A percentile compares a stretch with the other conserved stretches of the same genome.
Conservation (phyloP, 2,888 invertebrate species). For the Trichogramma dendrolimi region DNA sequence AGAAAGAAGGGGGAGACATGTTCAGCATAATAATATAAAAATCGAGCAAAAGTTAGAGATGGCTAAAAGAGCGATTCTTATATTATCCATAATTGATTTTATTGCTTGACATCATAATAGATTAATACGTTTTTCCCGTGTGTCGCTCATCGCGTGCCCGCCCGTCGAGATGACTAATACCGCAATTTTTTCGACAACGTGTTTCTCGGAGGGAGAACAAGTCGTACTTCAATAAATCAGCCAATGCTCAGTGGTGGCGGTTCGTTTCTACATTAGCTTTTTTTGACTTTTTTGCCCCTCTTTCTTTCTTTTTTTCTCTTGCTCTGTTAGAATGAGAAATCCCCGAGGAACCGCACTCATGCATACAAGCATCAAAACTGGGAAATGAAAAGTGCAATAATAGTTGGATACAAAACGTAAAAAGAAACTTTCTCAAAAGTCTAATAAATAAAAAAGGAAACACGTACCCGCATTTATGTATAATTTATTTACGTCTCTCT, state of each 20-base stretch:
- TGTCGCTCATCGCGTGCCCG: background rate
- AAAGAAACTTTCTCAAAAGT: no score
- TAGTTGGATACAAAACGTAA: no score
- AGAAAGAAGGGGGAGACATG: background rate
- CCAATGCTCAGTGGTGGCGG: conserved; percentile 8
- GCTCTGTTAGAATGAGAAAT: no score
- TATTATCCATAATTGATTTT: conserved; percentile 28
- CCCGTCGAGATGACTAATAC: conserved; percentile 24
- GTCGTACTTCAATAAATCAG: conserved; percentile 27
- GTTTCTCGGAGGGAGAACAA: conserved; percentile 26
- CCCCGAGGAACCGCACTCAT: no score
- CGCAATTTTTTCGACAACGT: conserved; percentile 27
- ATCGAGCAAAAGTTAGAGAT: background rate
- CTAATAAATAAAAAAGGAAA: no score
- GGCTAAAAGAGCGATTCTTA: conserved; percentile 11
- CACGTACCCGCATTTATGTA: no score
- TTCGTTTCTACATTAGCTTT: no score
- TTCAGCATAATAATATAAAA: no score
- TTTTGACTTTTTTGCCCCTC: background rate
- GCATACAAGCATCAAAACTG: no score
- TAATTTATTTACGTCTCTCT: no score
- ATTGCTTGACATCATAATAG: conserved; percentile 24
- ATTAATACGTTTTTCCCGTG: conserved; percentile 28
- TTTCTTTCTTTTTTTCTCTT: conserved; percentile 2
- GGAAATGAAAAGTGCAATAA: no score